A percentile compares a stretch with the other conserved stretches of the same genome.
phyloP scores from a whole-genome alignment of 2,113 vertebrate genomes.

The Dicentrarchus labrax region DNA sequence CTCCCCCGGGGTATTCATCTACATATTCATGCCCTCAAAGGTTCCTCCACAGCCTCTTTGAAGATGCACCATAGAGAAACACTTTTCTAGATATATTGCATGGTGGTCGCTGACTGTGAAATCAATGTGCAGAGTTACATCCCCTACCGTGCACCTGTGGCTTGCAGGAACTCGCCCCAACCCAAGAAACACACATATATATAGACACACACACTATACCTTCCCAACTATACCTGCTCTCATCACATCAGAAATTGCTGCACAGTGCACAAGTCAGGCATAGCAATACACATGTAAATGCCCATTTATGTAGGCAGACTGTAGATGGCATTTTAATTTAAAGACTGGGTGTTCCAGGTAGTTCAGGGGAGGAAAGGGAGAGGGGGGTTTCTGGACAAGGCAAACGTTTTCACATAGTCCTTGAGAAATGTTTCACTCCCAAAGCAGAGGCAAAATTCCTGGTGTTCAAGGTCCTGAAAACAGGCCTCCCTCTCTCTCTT shows the following conservation, averaged over 20 bases:
- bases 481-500: conserved; percentile 22
- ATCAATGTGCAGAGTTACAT: conserved; percentile 67
- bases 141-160: conserved; percentile 69
- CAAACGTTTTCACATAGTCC: conserved; percentile 68
- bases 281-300: conserved; percentile 44
- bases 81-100: conserved; percentile 69
- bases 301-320: conserved; percentile 35
- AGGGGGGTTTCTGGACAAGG: conserved; percentile 49
- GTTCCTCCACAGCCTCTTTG: conserved; percentile 65
- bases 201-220: background rate
- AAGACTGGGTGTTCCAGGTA: conserved; percentile 54
- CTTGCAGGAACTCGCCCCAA: conserved; percentile 28
- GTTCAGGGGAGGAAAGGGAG: conserved; percentile 27
- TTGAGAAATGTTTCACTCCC: conserved; percentile 71
- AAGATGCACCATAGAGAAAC: conserved; percentile 68
- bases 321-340: conserved; percentile 53
- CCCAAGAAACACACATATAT: background rate
- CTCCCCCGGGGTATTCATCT: conserved; percentile 68
- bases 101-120: conserved; percentile 73
- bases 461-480: conserved; percentile 77
- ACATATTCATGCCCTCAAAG: conserved; percentile 80
- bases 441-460: conserved; percentile 55
- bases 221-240: conserved; percentile 39
- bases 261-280: conserved; percentile 19
- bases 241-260: conserved; percentile 32